These are phyloP conservation scores for Caerostris extrusa DNA, from an alignment of 1,140 invertebrate species.

Conservation along the genomic window DNA sequence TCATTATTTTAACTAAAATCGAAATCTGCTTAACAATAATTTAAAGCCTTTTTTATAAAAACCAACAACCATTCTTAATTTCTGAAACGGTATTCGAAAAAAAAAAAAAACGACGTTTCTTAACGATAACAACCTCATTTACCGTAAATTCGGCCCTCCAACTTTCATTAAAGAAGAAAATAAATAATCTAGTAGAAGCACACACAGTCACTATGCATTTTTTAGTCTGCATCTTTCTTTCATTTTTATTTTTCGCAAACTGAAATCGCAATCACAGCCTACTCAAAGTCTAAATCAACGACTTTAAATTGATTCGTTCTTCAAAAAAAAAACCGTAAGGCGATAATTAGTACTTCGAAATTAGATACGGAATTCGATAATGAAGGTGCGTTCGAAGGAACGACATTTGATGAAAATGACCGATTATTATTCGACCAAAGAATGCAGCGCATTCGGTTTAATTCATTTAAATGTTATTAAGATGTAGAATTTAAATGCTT, in stretches of 20 bases:
- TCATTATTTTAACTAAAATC: slow-evolving; percentile 22
- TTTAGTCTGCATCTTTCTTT: too few species aligned
- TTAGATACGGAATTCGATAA: slow-evolving; percentile 43
- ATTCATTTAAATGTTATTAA: neutral
- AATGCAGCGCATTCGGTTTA: neutral
- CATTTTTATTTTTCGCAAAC: too few species aligned
- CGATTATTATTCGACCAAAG: neutral
- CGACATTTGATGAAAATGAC: neutral
- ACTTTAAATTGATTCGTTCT: slow-evolving; percentile 18
- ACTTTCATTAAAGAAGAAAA: slow-evolving; percentile 24
- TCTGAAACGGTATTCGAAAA: neutral
- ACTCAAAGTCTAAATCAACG: slow-evolving; percentile 15
- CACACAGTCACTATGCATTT: slow-evolving; percentile 22
- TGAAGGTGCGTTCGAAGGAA: slow-evolving; percentile 5
- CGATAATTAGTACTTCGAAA: slow-evolving; percentile 20
- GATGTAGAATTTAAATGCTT: neutral
- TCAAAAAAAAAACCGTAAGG: slow-evolving; percentile 2
- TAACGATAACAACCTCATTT: slow-evolving; percentile 29
- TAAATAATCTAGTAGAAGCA: slow-evolving; percentile 18
- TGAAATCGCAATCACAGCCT: slow-evolving; percentile 30
- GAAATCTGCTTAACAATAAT: slow-evolving; percentile 15
- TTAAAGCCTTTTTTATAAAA: neutral
- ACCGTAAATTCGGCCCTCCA: neutral
- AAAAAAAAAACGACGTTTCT: neutral
- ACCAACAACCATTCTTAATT: slow-evolving; percentile 16